Evolutionary conservation across 2,888 invertebrate genomes (phyloP).

Genomic region (Tryphoninae sp.): DNA sequence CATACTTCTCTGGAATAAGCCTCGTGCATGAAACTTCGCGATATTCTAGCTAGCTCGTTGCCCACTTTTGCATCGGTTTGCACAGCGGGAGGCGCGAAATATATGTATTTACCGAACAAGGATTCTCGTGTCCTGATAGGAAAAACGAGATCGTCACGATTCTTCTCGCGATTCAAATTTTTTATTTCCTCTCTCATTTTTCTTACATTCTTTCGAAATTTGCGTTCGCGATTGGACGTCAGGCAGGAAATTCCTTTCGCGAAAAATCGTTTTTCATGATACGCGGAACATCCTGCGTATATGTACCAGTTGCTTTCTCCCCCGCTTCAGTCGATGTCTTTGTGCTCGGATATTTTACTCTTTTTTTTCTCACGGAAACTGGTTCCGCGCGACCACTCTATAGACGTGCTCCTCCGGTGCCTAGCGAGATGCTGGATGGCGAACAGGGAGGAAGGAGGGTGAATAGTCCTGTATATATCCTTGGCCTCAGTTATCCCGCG

Average conservation of each 20-base stretch:
- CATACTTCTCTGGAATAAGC: conserved; percentile 24
- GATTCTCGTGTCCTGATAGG: not conserved
- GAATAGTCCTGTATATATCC: conserved; percentile 66
- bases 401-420: conserved; percentile 42
- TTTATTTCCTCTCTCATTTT: not conserved
- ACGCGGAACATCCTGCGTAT: conserved; percentile 9
- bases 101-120: not conserved
- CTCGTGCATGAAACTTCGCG: conserved; percentile 11
- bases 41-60: conserved; percentile 79
- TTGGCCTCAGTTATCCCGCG: conserved; percentile 74
- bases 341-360: not conserved
- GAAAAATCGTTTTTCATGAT: not conserved
- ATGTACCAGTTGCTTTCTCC: conserved; percentile 22
- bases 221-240: not conserved
- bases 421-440: conserved; percentile 45
- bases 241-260: not conserved
- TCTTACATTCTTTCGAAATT: not conserved
- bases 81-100: not conserved
- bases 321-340: conserved; percentile 42
- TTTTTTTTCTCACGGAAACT: conserved; percentile 68
- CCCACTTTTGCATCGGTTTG: conserved; percentile 31
- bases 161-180: not conserved
- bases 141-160: conserved; percentile 1
- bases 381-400: conserved; percentile 69
- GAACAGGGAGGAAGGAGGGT: conserved; percentile 29